Evolutionary conservation across 1,140 invertebrate species (phyloP), one percentile per base, ranked within the genome.

Genomic region (Sinonovacula constricta): DNA sequence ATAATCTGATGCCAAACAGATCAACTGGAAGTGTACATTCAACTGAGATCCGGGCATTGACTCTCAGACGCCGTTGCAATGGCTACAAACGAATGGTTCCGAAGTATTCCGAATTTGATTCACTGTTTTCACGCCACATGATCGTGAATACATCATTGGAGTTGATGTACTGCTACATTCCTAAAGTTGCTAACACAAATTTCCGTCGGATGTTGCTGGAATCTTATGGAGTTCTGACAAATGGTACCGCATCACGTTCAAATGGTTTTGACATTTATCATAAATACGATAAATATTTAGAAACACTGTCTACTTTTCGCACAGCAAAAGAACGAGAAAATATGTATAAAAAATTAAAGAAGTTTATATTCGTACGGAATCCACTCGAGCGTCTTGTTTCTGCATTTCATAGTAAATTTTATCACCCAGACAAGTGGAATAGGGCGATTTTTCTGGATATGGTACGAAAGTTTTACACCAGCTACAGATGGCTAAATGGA

Each of bases 161-260:
- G 26, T 7, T 74, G 18, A 31, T 74, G 24, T 74, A 63, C 36
- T 62, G 70, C 26, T 62, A 22, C 45, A n/a, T 74, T 28, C 70
- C 70, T 22, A 74, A 74, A 53, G 70, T 74, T 33, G 70, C 70
- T 0, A 74, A 74, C 45, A 74, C 70, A 30, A 74, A 74, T 22
- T 74, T 74, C 34, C 57, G 70, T 0, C 57, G 70, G 2, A 49
- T 74, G 18, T 74, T 74, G 49, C 59, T 74, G 5, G 70, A 59
- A 59, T 22, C 63, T 1, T 24, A 62, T 57, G 70, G 59, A 14
- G 45, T 51, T n/a, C 63, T 1, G 54, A 54, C 5, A 63, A 33
- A 63, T 26, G 26, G 1, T n/a, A 62, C 15, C 63, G 24, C n/a
- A 14, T 2, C 24, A 33, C 39, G 45, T 74, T 10, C n/a, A n/a